Percentiles rank a stretch among this genome's conserved stretches.
phyloP scores from a whole-genome alignment of 2,888 invertebrate species.

The Quadriops clusia region DNA sequence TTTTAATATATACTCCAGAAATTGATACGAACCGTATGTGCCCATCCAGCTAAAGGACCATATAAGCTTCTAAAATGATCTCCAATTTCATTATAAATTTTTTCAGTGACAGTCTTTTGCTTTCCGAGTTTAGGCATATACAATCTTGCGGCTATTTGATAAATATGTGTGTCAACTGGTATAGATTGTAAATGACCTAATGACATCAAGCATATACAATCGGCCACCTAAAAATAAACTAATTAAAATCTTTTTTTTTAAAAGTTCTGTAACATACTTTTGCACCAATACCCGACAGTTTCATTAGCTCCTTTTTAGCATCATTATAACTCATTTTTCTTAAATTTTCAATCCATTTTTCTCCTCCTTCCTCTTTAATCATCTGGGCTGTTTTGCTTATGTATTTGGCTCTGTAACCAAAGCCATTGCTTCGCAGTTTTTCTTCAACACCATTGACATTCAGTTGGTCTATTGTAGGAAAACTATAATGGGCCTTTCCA shows the following conservation, averaged over 20 bases:
- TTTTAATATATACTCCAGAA: background rate
- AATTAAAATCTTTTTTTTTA: constrained; percentile 7
- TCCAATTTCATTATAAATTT: constrained; percentile 77
- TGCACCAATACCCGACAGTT: constrained; percentile 81
- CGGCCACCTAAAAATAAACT: constrained; percentile 64
- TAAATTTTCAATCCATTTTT: constrained; percentile 60
- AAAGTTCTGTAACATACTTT: constrained; percentile 48
- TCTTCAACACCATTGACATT: constrained; percentile 52
- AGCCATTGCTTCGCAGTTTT: constrained; percentile 59
- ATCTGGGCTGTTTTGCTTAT: constrained; percentile 62
- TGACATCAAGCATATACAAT: constrained; percentile 96
- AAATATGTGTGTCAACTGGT: constrained; percentile 94
- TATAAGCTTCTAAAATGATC: constrained; percentile 67
- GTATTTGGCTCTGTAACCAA: constrained; percentile 82
- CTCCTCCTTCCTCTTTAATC: constrained; percentile 57
- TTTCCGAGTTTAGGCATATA: constrained; percentile 67
- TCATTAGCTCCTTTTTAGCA: constrained; percentile 61
- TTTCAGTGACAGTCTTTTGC: constrained; percentile 68
- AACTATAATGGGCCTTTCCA: constrained; percentile 56
- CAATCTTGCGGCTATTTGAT: constrained; percentile 71
- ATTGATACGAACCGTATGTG: constrained; percentile 65
- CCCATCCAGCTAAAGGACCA: constrained; percentile 88
- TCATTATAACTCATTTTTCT: constrained; percentile 56
- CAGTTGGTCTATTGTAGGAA: constrained; percentile 64
- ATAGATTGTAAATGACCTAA: constrained; percentile 77